phyloP scores from a whole-genome alignment of 2,113 vertebrate genomes.

The Furnarius figulus region DNA sequence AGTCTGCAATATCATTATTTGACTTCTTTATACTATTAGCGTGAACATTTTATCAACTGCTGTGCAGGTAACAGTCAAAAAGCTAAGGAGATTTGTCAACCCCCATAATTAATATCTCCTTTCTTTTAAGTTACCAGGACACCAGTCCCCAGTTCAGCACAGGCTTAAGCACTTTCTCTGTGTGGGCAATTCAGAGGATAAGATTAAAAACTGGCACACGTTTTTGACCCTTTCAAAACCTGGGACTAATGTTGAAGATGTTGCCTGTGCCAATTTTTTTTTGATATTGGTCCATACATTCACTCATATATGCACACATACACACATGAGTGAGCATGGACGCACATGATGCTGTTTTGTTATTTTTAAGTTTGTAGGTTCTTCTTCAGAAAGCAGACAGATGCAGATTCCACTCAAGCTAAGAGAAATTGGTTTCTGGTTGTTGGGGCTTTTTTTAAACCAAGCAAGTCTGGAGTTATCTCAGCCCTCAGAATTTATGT shows the following conservation, averaged over 20 bases:
- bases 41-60: conserved; percentile 54
- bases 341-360: neutral
- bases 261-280: neutral
- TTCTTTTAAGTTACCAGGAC: conserved; percentile 16
- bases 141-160: neutral
- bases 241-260: fast-evolving
- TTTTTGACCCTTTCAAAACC: neutral
- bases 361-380: neutral
- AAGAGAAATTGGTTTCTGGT: neutral
- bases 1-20: conserved; percentile 60
- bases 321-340: neutral
- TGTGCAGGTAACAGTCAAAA: conserved; percentile 63
- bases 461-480: neutral
- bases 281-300: neutral
- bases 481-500: conserved; percentile 22
- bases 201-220: neutral
- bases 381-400: neutral
- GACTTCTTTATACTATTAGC: conserved; percentile 52
- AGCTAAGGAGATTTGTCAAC: conserved; percentile 62
- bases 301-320: neutral
- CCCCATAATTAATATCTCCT: conserved; percentile 51
- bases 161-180: neutral
- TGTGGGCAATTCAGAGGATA: neutral
- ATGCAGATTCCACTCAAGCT: neutral
- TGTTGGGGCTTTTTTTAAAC: neutral